Base-by-base conservation (phyloP, 1,140 invertebrate genomes). In the Caenorhabditis remanei region DNA sequence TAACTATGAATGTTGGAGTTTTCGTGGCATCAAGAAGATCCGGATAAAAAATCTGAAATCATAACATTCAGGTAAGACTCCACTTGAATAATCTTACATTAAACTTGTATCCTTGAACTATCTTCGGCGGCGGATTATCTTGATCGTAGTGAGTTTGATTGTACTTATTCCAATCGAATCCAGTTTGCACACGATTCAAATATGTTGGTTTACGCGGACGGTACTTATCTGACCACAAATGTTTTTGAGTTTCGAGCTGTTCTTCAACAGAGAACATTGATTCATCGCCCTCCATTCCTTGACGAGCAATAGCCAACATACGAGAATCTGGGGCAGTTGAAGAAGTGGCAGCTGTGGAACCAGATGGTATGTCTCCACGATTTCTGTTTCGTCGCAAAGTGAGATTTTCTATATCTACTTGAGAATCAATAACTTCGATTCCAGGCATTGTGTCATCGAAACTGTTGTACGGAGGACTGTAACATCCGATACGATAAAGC, bases 91-190 rank as follows among this genome's bases (percentile, higher is more conserved):
- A 43, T 32, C 93, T 93, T 92, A 94, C 94, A 94, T 99, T 99
- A 94, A 99, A 99, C 93, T 99, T 99, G 94, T 99, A 99, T 43
- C 98, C 98, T 93, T 99, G 98, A 0, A 99, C 98, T 92, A 99
- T 99, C 94, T 99, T 99, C 0, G 98, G 98, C 21, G 98, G 98
- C 56, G 98, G 98, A 94, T 99, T 99, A 93, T 99, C 98, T 95
- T 99, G 98, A 93, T 99, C 98, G 93, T 99, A 89, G 84, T 89
- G 98, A 21, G 98, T 99, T 93, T 99, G 98, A 94, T 99, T 99
- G 93, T 99, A 99, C 93, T 99, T 99, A 93, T 99, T 99, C 98
- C 98, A 99, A 92, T 99, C 98, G 93, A 99, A 99, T 7, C 98
- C 94, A n/a, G 94, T 95, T 88, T 95, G 94, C 5, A 95, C 94